Evolutionary conservation across 2,113 vertebrate genomes (phyloP).

Genomic region (Gallinago paraguaiae): DNA sequence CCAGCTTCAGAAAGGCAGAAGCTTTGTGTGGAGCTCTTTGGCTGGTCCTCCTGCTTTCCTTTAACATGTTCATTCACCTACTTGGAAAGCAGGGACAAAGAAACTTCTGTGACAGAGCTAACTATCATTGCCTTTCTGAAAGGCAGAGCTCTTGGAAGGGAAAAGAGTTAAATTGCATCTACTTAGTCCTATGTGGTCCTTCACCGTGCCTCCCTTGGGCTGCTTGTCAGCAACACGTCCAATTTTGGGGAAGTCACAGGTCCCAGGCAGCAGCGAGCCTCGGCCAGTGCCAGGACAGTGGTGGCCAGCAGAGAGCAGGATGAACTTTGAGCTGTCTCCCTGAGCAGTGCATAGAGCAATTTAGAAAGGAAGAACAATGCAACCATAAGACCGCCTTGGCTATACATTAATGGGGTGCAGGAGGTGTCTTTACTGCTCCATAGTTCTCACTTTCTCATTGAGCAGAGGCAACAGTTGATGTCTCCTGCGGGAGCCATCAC

Average conservation of each 20-base stretch:
- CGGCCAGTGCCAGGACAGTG: not conserved
- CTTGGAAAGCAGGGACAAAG: not conserved
- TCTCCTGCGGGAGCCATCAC: not conserved
- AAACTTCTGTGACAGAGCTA: not conserved
- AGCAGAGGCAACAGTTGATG: not conserved
- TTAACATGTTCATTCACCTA: not conserved
- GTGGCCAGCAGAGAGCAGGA: not conserved
- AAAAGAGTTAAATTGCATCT: not conserved
- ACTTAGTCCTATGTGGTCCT: not conserved
- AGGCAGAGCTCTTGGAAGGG: not conserved
- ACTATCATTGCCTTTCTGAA: not conserved
- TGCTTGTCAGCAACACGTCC: not conserved
- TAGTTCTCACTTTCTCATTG: not conserved
- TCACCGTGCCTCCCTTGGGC: not conserved
- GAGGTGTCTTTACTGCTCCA: too few species aligned
- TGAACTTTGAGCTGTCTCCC: not conserved
- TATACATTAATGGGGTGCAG: fast-evolving
- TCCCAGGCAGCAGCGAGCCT: not conserved
- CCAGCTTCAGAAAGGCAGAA: not conserved
- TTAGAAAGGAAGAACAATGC: fast-evolving
- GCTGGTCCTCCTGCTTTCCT: not conserved
- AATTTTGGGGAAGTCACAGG: not conserved
- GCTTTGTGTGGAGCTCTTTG: not conserved
- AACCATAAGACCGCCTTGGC: too few species aligned
- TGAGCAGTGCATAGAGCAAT: fast-evolving